Evolutionary conservation across 2,888 invertebrate genomes (phyloP), one percentile per base, ranked within the genome.

Genomic region (Dasysyrphus tricinctus): DNA sequence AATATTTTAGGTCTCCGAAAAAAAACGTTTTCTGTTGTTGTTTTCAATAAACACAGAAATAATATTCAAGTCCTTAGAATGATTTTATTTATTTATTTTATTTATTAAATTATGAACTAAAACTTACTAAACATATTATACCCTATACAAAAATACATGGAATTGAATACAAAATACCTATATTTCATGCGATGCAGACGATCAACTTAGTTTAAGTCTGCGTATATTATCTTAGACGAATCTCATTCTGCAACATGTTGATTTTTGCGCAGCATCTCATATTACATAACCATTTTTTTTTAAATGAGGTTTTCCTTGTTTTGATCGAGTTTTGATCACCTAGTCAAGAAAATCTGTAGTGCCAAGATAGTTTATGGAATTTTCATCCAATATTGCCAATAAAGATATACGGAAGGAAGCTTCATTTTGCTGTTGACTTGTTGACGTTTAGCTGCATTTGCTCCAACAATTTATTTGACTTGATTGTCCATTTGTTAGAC

Each of bases 351-450:
- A 51, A 42, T 65, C 39, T 72, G 63, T 65, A 63, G 57, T 79
- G 54, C 65, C 75, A 80, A 76, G 32, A 47, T 37, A 49, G 63
- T 24, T 32, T 51, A 44, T 54, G 61, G 44, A 39, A 69, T 51
- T 59, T 34, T 49, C 39, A 14, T 37, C 11, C 7, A 47, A 19
- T 47, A 49, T 44, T 75, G 70, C 29, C 51, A 39, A 44, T 39
- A 29, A 67, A 72, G n/a, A 67, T 24, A 80, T 73, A 76, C 80
- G 84, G 84, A 84, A 84, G 84, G 72, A 84, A 84, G 59, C 14
- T 42, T 57, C 6, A n/a, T 51, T 51, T 63, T 65, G 49, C n/a
- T 49, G 49, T 65, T 74, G 65, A 63, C 34, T 61, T 37, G 65
- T 65, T 74, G 47, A 78, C 74, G 69, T 63, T 56, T 49, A 56